A percentile compares a stretch with the other conserved stretches of the same genome.
Conservation (phyloP, 2,888 invertebrate genomes). For the Zhuqinia jingwanae region DNA sequence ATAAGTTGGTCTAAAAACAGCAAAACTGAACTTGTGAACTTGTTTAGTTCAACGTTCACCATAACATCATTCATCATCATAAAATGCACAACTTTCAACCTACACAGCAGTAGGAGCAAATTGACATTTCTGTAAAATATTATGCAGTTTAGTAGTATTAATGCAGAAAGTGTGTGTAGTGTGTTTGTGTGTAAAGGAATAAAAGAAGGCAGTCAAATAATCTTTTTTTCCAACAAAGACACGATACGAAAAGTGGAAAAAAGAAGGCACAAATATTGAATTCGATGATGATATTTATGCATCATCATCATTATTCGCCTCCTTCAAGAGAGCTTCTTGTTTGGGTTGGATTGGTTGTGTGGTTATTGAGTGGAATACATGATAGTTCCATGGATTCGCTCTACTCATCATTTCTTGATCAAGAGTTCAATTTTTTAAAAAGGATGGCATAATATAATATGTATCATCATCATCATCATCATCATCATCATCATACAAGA, state of each 20-base stretch:
- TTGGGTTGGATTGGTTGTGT: constrained; percentile 33
- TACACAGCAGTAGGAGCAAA: not conserved
- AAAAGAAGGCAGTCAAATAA: constrained; percentile 12
- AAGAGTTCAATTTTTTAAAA: not conserved
- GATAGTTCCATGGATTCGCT: constrained; percentile 4
- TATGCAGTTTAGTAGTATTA: constrained; percentile 25
- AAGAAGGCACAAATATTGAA: constrained; percentile 23
- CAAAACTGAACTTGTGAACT: constrained; percentile 23
- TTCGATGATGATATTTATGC: constrained; percentile 27
- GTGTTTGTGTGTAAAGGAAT: constrained; percentile 10
- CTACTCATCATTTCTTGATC: not conserved
- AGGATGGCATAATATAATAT: not conserved
- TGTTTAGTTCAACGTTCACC: not conserved
- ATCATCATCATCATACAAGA: not conserved
- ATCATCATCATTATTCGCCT: not conserved
- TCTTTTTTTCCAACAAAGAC: constrained; percentile 23
- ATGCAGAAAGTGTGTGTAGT: no score
- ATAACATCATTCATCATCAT: constrained; percentile 19
- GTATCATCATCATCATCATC: not conserved
- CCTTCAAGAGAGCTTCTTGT: constrained; percentile 6
- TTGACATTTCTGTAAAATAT: not conserved
- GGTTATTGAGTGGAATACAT: constrained; percentile 24
- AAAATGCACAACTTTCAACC: not conserved
- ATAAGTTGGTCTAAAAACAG: not conserved
- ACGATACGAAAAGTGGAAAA: not conserved